Evolutionary conservation across 2,888 invertebrate species (phyloP).

Genomic region (Polyommatus icarus): DNA sequence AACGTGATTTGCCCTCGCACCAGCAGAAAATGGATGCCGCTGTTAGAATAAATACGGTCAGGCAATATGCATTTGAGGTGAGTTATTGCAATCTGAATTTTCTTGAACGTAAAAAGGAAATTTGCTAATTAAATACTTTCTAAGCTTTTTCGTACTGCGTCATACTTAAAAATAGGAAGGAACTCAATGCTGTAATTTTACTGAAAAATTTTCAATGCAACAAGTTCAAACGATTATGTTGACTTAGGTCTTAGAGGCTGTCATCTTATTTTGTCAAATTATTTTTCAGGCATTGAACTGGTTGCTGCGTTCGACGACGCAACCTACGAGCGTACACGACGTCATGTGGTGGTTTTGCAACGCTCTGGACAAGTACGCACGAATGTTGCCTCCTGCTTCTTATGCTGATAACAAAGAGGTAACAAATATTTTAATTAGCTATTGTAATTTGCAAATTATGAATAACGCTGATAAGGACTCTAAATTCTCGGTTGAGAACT

Average conservation of each 20-base stretch:
- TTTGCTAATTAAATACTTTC: too few relatives aligned
- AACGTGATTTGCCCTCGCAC: constrained; percentile 91
- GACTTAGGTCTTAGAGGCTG: too few relatives aligned
- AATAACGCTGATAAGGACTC: too few relatives aligned
- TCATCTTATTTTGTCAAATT: too few relatives aligned
- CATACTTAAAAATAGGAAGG: too few relatives aligned
- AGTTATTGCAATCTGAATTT: constrained; percentile 27
- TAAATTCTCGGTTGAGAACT: too few relatives aligned
- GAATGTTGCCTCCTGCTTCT: constrained; percentile 53
- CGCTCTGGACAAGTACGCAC: constrained; percentile 83
- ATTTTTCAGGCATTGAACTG: constrained; percentile 94
- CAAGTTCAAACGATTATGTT: too few relatives aligned
- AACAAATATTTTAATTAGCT: constrained; percentile 13
- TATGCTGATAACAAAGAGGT: constrained; percentile 66
- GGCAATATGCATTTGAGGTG: constrained; percentile 94
- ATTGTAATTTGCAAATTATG: too few relatives aligned
- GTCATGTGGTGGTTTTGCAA: constrained; percentile 98
- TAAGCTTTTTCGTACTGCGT: too few relatives aligned
- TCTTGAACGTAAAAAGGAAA: too few relatives aligned
- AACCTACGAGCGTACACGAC: constrained; percentile 95
- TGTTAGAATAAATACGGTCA: constrained; percentile 87
- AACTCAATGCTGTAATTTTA: too few relatives aligned
- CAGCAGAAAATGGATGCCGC: constrained; percentile 94
- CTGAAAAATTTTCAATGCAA: too few relatives aligned
- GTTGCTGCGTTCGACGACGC: constrained; percentile 94